Evolutionary conservation across 2,797 vertebrate genomes (phyloP).

Genomic region (Hippopotamyrus pictus): DNA sequence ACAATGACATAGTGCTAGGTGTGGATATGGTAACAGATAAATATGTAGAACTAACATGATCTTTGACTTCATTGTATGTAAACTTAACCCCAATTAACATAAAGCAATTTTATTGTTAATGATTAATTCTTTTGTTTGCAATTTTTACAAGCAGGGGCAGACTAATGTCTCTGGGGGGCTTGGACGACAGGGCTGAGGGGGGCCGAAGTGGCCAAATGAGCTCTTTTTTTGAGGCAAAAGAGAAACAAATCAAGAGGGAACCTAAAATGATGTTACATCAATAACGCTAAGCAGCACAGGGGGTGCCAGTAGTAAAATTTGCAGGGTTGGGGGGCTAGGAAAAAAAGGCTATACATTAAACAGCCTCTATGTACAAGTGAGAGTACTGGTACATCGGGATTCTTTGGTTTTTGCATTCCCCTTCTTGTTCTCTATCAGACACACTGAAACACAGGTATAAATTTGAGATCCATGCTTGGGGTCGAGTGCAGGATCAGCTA

Average conservation of each 20-base stretch:
- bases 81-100: neutral
- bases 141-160: neutral
- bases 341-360: neutral
- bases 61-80: neutral
- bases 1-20: neutral
- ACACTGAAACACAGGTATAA: neutral
- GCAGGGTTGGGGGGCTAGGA: neutral
- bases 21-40: neutral
- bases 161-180: neutral
- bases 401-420: neutral
- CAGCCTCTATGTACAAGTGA: neutral
- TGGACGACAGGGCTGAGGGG: neutral
- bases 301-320: neutral
- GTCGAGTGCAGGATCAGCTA: neutral
- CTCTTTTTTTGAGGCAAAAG: neutral
- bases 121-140: neutral
- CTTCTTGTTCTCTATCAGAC: neutral
- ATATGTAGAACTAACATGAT: neutral
- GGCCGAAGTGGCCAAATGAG: neutral
- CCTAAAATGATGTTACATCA: neutral
- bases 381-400: neutral
- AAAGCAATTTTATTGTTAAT: neutral
- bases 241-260: neutral
- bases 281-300: neutral
- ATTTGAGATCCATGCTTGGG: neutral